These are phyloP conservation scores for Lepilemur septentrionalis DNA, from an alignment of 2,797 vertebrate species.

Conservation along the genomic window DNA sequence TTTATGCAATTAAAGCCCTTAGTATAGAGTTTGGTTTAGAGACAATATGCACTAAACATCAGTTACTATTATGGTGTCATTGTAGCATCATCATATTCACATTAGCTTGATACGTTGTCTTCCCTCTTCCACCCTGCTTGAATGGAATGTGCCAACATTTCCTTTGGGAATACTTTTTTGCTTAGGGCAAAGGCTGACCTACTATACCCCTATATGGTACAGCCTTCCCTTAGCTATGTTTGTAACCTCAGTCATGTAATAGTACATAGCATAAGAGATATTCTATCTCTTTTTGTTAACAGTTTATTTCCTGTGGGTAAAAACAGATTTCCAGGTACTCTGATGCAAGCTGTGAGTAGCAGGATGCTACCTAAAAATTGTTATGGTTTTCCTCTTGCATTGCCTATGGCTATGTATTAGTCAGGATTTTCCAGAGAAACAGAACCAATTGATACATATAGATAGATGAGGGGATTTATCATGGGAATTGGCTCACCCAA, in stretches of 20 bases:
- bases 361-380: background rate
- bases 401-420: background rate
- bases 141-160: background rate
- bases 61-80: background rate
- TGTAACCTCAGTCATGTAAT: background rate
- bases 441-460: background rate
- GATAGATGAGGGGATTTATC: background rate
- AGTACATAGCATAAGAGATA: background rate
- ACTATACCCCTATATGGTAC: background rate
- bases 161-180: background rate
- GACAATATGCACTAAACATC: background rate
- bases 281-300: background rate
- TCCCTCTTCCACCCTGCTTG: background rate
- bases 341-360: background rate
- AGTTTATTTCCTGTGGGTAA: conserved; percentile 2
- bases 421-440: background rate
- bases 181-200: background rate
- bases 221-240: background rate
- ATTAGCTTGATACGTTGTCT: background rate
- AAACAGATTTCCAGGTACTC: background rate
- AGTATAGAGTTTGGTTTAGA: background rate
- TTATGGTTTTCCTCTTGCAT: background rate
- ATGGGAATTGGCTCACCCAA: background rate
- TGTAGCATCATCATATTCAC: background rate
- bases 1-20: background rate